Evolutionary conservation across 2,888 invertebrate genomes (phyloP).

Genomic region (Yponomeuta malinellus): DNA sequence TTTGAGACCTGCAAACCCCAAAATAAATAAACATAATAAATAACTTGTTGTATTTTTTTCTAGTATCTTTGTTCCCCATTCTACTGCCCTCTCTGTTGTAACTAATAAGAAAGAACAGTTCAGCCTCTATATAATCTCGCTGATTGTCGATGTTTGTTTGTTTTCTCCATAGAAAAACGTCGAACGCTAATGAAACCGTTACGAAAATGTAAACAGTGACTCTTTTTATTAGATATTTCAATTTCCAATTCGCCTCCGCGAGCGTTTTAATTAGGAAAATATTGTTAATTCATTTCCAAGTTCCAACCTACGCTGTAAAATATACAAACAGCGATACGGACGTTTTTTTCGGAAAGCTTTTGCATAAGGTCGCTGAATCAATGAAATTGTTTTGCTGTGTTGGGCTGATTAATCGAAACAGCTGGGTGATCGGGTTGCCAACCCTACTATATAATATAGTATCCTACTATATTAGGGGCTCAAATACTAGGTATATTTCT

Average conservation of each 20-base stretch:
- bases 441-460: no score
- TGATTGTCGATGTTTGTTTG: constrained; percentile 1
- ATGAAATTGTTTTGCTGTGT: neutral
- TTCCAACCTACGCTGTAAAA: no score
- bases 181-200: constrained; percentile 1
- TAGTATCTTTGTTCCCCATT: no score
- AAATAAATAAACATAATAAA: no score
- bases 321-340: neutral
- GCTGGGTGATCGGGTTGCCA: no score
- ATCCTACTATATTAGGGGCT: no score
- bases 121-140: neutral
- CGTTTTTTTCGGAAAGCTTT: neutral
- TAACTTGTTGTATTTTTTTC: no score
- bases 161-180: neutral
- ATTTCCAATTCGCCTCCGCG: neutral
- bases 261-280: constrained; percentile 2
- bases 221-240: constrained; percentile 8
- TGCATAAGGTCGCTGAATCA: neutral
- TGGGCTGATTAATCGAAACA: no score
- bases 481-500: no score
- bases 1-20: no score
- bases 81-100: no score
- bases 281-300: neutral
- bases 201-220: neutral
- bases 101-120: no score